Percentiles rank a stretch among this genome's conserved stretches.
phyloP scores from a whole-genome alignment of 2,113 vertebrate species.

The Phylloscopus trochiloides region DNA sequence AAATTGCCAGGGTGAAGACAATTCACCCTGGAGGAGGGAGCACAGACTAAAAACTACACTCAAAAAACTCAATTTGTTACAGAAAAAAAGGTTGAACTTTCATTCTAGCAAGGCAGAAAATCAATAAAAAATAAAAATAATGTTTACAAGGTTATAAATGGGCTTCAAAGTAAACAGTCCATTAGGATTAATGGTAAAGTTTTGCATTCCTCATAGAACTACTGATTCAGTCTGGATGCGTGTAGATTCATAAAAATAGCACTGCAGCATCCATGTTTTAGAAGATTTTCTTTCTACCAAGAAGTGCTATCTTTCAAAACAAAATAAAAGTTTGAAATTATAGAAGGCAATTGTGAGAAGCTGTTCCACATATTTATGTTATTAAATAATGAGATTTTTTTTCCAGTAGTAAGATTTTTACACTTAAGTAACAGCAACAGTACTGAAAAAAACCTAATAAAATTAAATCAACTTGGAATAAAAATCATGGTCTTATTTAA shows the following conservation, averaged over 20 bases:
- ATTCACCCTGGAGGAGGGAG: background rate
- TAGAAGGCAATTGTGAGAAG: background rate
- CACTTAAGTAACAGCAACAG: background rate
- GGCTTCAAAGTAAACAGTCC: conserved; percentile 8
- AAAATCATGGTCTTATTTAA: background rate
- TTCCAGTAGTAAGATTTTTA: background rate
- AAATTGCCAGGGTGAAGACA: background rate
- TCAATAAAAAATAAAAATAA: conserved; percentile 44
- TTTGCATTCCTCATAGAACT: background rate
- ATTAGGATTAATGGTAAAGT: background rate
- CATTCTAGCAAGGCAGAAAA: background rate
- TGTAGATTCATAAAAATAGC: conserved; percentile 16
- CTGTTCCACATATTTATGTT: background rate
- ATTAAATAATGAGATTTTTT: background rate
- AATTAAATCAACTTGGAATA: background rate
- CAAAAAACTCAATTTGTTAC: background rate
- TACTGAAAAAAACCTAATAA: background rate
- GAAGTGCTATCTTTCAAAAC: background rate
- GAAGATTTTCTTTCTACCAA: background rate
- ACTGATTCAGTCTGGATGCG: conserved; percentile 15
- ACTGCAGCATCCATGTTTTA: background rate
- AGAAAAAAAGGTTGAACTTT: background rate
- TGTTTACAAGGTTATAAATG: conserved; percentile 12
- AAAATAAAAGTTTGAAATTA: background rate
- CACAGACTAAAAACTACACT: background rate